Base-by-base conservation (phyloP, 2,888 invertebrate species). In the Leptinotarsa tumamoca region DNA sequence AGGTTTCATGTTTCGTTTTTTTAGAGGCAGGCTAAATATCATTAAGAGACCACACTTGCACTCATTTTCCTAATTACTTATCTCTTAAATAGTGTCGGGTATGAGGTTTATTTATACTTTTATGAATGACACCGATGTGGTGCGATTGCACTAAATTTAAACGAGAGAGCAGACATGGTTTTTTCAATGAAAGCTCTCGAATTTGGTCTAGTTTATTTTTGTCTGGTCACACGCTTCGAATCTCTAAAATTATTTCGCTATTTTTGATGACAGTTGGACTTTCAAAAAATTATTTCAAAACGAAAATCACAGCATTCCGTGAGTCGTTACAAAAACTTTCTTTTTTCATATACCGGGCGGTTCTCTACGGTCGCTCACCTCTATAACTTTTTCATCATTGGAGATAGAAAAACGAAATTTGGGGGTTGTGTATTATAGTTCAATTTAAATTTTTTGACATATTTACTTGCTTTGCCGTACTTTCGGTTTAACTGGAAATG, bases 51-150 rank as follows among this genome's bases (percentile, higher is more conserved):
- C 27, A 18, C 43, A 27, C 43, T 43, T 43, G 63, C 63, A n/a
- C 63, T 33, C 33, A n/a, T 33, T 27, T n/a, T 63, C 43, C 43
- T 43, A 63, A 63, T 43, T 63, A 58, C 58, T 58, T 58, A 33
- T 23, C 21, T 58, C 21, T 23, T 2, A 15, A 58, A 58, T 58
- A 23, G 23, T 23, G 23, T 23, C 23, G 58, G 58, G 21, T 63
- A 63, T 27, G 61, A 61, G 13, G 15, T 63, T 63, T 43, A 63
- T 63, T 33, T n/a, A 63, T 61, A 17, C 3, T 43, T 23, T 33
- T 43, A 63, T 63, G 63, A 63, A 63, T 63, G 63, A 63, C 63
- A 63, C 43, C 63, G 17, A 63, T 63, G 63, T n/a, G 33, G 33
- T 63, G 18, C n/a, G 63, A 63, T 43, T 33, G 63, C 63, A 63